Evolutionary conservation across 2,113 vertebrate genomes (phyloP), one percentile per base, ranked within the genome.

Genomic region (Actinemys pallida): DNA sequence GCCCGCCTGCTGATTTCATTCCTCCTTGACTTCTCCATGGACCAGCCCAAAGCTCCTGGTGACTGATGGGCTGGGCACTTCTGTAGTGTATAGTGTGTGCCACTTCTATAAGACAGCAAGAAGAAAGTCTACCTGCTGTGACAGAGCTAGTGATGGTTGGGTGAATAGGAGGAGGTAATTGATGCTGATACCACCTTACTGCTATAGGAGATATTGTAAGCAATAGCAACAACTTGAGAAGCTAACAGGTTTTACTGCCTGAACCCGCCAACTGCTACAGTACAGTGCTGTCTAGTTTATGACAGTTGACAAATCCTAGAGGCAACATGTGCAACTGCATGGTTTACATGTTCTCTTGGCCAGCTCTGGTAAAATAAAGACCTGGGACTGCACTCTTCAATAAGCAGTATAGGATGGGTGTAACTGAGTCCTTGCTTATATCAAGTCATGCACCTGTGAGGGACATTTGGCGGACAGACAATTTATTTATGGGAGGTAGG

Each of bases 401-500:
- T 27, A 78, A 78, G 10, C 24, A 47, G 12, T 7, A 39, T 47
- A 47, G 11, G 42, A 6, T 45, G 42, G 24, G 24, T 27, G 12
- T 24, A 78, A 47, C 42, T 8, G 7, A 27, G 5, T 45, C 6
- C 72, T 45, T 72, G n/a, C n/a, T 72, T 16, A 27, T 47, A 13
- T 29, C 42, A 20, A 39, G 35, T 76, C 24, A 2, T 0, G n/a
- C 25, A 14, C 52, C 62, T 5, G 52, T 22, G 65, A 49, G 5
- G 56, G 25, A 1, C 1, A 1, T 1, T 1, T 42, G 25, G 81
- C 2, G 12, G 52, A 1, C 24, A 83, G 53, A n/a, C 19, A 6
- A 3, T 8, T 17, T 1, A 0, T 0, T 0, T 78, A 76, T 78
- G 80, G 3, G 10, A n/a, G 3, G n/a, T 0, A 8, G 13, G 35